Evolutionary conservation across 30 jellyfish, hydroid and myxozoan species (phyloP).

Genomic region (Pseudorhiza aurosa): DNA sequence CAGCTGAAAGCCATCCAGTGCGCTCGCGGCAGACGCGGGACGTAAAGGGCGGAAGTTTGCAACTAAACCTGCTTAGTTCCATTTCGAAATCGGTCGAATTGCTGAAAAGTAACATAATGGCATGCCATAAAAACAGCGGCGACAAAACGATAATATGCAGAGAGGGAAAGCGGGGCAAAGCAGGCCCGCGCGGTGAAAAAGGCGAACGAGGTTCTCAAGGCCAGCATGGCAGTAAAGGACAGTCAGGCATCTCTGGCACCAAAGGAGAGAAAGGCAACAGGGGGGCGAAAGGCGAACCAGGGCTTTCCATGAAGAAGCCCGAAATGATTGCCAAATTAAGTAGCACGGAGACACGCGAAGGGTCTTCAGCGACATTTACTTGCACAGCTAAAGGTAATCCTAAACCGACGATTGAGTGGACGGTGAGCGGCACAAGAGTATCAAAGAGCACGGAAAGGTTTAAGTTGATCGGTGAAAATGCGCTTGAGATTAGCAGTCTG

Average conservation of each 20-base stretch:
- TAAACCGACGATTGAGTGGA: no score
- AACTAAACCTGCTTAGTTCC: background rate
- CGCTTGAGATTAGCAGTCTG: no score
- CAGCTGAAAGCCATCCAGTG: background rate
- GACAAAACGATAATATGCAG: background rate
- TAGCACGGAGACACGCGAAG: no score
- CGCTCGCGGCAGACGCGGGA: background rate
- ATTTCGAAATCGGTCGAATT: background rate
- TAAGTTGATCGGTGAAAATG: no score
- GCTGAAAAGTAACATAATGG: background rate
- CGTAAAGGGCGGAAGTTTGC: background rate
- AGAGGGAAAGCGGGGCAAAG: background rate
- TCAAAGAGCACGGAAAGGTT: no score
- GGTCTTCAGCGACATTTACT: no score
- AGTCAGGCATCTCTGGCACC: background rate
- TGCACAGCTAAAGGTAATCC: no score
- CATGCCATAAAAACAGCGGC: background rate
- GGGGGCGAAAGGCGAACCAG: no score
- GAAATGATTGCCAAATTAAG: no score
- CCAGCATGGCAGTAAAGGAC: background rate
- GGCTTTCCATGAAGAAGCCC: no score
- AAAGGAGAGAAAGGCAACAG: no score
- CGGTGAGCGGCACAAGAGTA: no score
- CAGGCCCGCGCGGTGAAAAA: background rate
- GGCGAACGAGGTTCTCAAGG: background rate